Evolutionary conservation across 2,888 invertebrate species (phyloP).

Genomic region (Scrobipalpa atriplicella): DNA sequence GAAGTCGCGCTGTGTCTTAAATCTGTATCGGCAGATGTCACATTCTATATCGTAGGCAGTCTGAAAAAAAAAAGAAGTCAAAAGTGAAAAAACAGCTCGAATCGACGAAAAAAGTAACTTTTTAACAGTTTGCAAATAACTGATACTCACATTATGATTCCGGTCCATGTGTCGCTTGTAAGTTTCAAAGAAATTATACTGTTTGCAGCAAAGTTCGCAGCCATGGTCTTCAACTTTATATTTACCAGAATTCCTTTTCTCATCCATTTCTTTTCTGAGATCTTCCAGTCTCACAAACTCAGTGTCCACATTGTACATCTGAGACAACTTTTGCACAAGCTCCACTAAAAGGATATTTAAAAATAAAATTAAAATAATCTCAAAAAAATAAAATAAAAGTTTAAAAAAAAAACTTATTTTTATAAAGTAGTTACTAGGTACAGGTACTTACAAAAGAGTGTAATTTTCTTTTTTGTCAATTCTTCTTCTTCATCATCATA

Average conservation of each 20-base stretch:
- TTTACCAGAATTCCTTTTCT: slow-evolving; percentile 7
- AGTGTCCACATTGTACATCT: slow-evolving; percentile 1
- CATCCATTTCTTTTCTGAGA: slow-evolving; percentile 9
- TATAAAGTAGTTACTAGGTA: too few species aligned
- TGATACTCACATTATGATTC: slow-evolving; percentile 7
- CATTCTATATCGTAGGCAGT: background rate
- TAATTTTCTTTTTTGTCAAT: background rate
- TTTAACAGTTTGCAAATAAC: background rate
- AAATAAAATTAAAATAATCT: background rate
- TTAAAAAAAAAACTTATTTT: background rate
- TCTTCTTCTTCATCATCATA: background rate
- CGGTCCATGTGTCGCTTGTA: background rate
- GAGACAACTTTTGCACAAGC: slow-evolving; percentile 7
- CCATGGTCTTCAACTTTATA: slow-evolving; percentile 6
- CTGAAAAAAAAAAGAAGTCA: background rate
- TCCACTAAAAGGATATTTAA: slow-evolving; percentile 1
- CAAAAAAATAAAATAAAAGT: background rate
- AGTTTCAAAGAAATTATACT: slow-evolving; percentile 3
- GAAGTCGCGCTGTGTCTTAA: slow-evolving; percentile 10
- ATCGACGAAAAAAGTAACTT: background rate
- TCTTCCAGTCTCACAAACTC: slow-evolving; percentile 14
- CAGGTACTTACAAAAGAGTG: background rate
- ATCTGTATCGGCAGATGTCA: slow-evolving; percentile 5
- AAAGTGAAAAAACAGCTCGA: too few species aligned
- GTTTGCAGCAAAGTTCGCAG: slow-evolving; percentile 8